Evolutionary conservation across 2,113 vertebrate species (phyloP), one percentile per base, ranked within the genome.

Genomic region (Austrofundulus limnaeus): DNA sequence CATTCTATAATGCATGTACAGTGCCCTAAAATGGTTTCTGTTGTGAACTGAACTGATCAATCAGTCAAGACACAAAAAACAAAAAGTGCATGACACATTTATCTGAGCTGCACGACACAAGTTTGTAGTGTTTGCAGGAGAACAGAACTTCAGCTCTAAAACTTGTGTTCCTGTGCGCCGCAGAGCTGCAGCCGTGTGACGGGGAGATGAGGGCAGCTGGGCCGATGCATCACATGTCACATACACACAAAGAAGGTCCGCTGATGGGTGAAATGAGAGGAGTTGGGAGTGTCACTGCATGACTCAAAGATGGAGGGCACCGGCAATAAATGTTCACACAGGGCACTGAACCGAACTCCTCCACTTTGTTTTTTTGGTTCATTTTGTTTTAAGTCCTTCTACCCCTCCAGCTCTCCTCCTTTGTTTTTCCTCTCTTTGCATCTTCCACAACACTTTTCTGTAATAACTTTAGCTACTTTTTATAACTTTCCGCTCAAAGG

Each of bases 231-330:
- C 65, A 34, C 66, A 62, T 66, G 53, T 23, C 54, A 24, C 38
- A 56, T 54, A 15, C 55, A 37, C 56, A 61, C 57, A 45, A 74
- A 70, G 61, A 71, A 78, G 78, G 78, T 19, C 69, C 61, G 80
- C 42, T 67, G 81, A 82, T 78, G 83, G 72, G 75, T 87, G 79
- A 87, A 87, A 87, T 85, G 71, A 79, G 77, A 70, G 80, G 68
- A 82, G 73, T 52, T 77, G 46, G 65, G 62, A 80, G 80, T 71
- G 83, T 83, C 83, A 74, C 43, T 49, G 61, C 73, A 52, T 60
- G 66, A 49, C 58, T 84, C 77, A 49, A 78, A 84, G 51, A 67
- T 12, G 34, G 43, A 72, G 67, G 61, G 10, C 45, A 11, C 28
- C 68, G 47, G 60, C 70, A 76, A 45, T 50, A 52, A 70, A 67